phyloP scores from a whole-genome alignment of 1,140 invertebrate genomes.

The Neodiprion pinetum region DNA sequence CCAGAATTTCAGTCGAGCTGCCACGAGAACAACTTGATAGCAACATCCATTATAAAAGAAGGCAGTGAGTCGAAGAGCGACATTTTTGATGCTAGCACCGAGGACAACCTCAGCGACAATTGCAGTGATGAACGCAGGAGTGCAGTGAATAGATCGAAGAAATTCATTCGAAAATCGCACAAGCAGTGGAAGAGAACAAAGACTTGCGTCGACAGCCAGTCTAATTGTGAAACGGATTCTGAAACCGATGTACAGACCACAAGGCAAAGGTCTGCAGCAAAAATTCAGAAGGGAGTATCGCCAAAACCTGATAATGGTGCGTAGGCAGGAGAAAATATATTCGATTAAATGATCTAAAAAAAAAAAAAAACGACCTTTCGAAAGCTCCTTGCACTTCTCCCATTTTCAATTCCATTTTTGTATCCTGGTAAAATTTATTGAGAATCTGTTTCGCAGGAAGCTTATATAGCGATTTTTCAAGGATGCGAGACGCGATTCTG shows the following conservation, averaged over 20 bases:
- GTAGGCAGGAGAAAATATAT: not conserved
- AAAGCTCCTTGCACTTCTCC: not conserved
- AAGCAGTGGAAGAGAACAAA: not conserved
- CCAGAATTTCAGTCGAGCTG: slow-evolving; percentile 19
- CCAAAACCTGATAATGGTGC: not conserved
- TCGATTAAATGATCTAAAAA: not conserved
- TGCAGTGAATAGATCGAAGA: not conserved
- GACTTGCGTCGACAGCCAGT: not conserved
- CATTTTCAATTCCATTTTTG: no score
- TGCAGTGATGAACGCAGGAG: not conserved
- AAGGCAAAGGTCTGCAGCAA: not conserved
- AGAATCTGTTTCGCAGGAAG: not conserved
- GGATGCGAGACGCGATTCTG: not conserved
- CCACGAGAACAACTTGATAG: not conserved
- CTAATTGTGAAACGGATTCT: not conserved
- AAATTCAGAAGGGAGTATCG: not conserved
- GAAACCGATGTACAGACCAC: not conserved
- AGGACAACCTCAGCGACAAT: not conserved
- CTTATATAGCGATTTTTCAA: not conserved
- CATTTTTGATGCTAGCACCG: not conserved
- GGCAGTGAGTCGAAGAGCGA: not conserved
- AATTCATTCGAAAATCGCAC: not conserved
- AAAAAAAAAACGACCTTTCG: not conserved
- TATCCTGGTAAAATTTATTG: no score
- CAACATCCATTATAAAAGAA: no score